Conservation (phyloP, 2,113 vertebrate species). For the Montifringilla adamsi region DNA sequence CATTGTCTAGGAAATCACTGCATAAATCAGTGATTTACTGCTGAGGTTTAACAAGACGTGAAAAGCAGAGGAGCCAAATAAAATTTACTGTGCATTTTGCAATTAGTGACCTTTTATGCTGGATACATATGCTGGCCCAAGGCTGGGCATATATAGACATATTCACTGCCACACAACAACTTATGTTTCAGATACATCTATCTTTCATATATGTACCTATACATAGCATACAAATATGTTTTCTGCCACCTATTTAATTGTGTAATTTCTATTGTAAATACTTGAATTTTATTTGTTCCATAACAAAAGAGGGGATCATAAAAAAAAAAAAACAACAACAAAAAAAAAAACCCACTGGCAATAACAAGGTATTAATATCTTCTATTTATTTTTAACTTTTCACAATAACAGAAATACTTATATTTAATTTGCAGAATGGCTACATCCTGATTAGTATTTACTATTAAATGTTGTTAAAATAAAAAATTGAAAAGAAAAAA, state of each 20-base stretch:
- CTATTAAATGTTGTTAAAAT: not conserved
- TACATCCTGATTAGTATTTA: not conserved
- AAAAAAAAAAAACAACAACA: too few species aligned
- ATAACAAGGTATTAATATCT: not conserved
- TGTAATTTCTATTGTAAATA: not conserved
- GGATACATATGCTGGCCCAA: not conserved
- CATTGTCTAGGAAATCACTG: not conserved
- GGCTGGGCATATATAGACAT: not conserved
- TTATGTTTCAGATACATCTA: not conserved
- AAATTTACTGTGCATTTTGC: not conserved
- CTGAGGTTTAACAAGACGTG: not conserved
- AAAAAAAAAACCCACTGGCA: not conserved
- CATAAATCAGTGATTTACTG: not conserved
- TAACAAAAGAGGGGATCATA: rapidly evolving
- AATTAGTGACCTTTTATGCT: not conserved
- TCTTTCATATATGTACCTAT: not conserved
- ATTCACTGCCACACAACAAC: not conserved
- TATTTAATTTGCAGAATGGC: not conserved
- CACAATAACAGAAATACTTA: not conserved
- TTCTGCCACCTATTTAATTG: not conserved
- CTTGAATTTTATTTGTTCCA: not conserved
- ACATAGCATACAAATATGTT: not conserved
- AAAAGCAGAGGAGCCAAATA: not conserved
- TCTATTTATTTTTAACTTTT: not conserved
- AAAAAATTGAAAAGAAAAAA: not conserved